phyloP scores from a whole-genome alignment of 2,113 vertebrate species.

The Thomomys bottae region DNA sequence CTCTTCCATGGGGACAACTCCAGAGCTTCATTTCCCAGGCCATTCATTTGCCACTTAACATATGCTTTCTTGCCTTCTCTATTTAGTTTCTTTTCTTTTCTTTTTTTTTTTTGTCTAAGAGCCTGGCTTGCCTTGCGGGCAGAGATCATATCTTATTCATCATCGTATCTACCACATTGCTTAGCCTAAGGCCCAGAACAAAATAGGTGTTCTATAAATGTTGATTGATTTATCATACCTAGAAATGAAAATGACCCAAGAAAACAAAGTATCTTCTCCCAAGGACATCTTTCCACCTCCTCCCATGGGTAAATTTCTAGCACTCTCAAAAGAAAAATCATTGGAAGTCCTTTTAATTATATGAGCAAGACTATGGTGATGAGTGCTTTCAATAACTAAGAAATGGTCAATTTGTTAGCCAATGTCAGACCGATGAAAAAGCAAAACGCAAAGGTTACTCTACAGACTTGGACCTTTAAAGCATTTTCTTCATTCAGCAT shows the following conservation, averaged over 20 bases:
- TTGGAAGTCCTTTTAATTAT: constrained; percentile 29
- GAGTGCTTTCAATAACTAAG: neutral
- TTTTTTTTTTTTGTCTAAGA: constrained; percentile 56
- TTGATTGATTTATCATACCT: constrained; percentile 75
- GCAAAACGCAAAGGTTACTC: neutral
- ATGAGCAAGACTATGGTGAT: neutral
- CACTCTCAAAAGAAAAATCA: constrained; percentile 50
- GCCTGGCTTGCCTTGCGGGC: constrained; percentile 71
- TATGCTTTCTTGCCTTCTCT: constrained; percentile 51
- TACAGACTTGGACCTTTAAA: neutral
- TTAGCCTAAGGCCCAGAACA: constrained; percentile 80
- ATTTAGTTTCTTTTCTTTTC: constrained; percentile 8
- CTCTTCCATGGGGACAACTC: constrained; percentile 36
- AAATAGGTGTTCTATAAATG: constrained; percentile 78
- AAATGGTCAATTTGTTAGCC: neutral
- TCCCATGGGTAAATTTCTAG: constrained; percentile 4
- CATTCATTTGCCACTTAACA: constrained; percentile 67
- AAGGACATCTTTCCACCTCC: neutral
- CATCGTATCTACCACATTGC: constrained; percentile 70
- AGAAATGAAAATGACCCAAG: constrained; percentile 77
- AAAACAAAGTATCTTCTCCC: constrained; percentile 60
- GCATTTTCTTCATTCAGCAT: constrained; percentile 12
- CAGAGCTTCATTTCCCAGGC: constrained; percentile 50
- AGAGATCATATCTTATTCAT: constrained; percentile 79
- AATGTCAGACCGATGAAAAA: neutral